Percentiles rank a stretch among this genome's conserved stretches.
Evolutionary conservation across 2,113 vertebrate genomes (phyloP).

Genomic region (Saccopteryx leptura): DNA sequence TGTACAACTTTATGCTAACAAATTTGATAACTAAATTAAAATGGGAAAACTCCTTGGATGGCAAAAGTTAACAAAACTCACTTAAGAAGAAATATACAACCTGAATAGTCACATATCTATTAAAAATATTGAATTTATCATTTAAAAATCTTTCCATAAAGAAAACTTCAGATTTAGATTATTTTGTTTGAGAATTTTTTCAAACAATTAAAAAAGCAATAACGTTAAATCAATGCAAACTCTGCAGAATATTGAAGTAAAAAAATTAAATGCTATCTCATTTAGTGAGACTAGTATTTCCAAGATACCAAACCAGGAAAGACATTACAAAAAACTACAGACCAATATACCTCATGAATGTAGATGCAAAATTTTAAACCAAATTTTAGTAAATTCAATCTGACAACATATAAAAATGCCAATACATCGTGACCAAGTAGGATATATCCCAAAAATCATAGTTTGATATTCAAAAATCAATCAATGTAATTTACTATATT

Average conservation of each 20-base stretch:
- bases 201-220: background rate
- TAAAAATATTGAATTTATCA: background rate
- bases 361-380: background rate
- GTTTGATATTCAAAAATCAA: background rate
- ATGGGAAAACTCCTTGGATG: background rate
- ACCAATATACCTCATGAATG: background rate
- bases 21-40: conserved; percentile 1
- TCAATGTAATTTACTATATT: background rate
- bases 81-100: background rate
- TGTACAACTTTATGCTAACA: background rate
- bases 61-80: background rate
- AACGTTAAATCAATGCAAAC: background rate
- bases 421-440: background rate
- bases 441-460: background rate
- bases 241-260: background rate
- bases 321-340: background rate
- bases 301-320: background rate
- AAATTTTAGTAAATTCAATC: background rate
- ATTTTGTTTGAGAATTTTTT: background rate
- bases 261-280: background rate
- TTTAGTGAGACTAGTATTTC: background rate
- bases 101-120: background rate
- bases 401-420: background rate
- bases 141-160: background rate
- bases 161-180: background rate